Conservation (phyloP, 30 jellyfish, hydroid and myxozoan species). For the Cassiopea xamachana region DNA sequence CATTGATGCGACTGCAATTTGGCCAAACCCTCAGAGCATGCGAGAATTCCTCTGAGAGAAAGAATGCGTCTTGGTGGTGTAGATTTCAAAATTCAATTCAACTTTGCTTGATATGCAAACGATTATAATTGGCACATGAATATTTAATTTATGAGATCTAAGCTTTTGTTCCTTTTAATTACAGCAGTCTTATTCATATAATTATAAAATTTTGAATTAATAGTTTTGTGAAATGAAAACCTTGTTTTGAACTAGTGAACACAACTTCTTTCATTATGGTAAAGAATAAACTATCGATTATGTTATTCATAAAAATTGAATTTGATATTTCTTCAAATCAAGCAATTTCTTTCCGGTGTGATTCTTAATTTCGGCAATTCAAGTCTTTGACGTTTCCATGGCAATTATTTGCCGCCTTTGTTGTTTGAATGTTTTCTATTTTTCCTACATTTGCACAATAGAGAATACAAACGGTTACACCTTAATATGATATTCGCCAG, state of each 20-base stretch:
- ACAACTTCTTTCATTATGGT: background rate
- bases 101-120: background rate
- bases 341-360: background rate
- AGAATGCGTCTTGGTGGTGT: background rate
- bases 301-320: background rate
- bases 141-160: background rate
- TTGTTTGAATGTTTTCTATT: background rate
- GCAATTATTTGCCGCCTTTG: background rate
- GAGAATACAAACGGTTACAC: background rate
- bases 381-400: background rate
- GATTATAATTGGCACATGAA: constrained; percentile 7
- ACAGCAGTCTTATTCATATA: background rate
- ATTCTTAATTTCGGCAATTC: background rate
- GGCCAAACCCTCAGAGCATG: background rate
- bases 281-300: background rate
- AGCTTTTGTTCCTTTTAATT: background rate
- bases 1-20: too few relatives aligned
- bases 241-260: background rate
- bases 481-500: background rate
- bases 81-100: background rate
- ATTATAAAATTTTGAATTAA: constrained; percentile 3
- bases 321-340: background rate
- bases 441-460: background rate
- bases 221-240: background rate
- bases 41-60: background rate